Conservation (phyloP, 2,888 invertebrate species). For the Melieria crassipennis region DNA sequence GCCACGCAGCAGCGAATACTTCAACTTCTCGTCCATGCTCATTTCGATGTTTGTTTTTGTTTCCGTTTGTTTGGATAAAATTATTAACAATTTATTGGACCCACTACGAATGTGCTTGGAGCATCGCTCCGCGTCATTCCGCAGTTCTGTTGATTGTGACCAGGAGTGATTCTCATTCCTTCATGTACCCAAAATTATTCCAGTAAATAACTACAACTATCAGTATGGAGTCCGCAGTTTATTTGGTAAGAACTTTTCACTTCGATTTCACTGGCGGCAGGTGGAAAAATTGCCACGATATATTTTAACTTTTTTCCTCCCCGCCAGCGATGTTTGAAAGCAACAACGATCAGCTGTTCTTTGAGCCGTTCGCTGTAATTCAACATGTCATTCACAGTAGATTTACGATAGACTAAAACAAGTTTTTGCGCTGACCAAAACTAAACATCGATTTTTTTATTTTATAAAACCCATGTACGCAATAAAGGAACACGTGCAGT, state of each 20-base stretch:
- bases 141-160: background rate
- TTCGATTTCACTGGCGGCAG: background rate
- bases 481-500: too few relatives aligned
- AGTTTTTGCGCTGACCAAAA: too few relatives aligned
- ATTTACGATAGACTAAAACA: too few relatives aligned
- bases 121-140: background rate
- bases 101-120: background rate
- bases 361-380: too few relatives aligned
- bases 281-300: background rate
- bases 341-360: background rate
- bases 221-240: background rate
- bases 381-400: too few relatives aligned
- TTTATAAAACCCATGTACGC: too few relatives aligned
- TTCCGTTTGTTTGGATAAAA: background rate
- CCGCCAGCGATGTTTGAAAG: background rate
- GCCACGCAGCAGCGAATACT: constrained; percentile 64
- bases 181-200: background rate
- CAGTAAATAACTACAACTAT: background rate
- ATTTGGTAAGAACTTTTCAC: background rate
- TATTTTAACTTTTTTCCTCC: background rate
- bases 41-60: constrained; percentile 14
- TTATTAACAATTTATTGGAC: too few relatives aligned
- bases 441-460: too few relatives aligned
- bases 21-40: constrained; percentile 50
- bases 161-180: background rate